phyloP scores from a whole-genome alignment of 1,140 invertebrate species.

The Drosophila pseudoobscura region DNA sequence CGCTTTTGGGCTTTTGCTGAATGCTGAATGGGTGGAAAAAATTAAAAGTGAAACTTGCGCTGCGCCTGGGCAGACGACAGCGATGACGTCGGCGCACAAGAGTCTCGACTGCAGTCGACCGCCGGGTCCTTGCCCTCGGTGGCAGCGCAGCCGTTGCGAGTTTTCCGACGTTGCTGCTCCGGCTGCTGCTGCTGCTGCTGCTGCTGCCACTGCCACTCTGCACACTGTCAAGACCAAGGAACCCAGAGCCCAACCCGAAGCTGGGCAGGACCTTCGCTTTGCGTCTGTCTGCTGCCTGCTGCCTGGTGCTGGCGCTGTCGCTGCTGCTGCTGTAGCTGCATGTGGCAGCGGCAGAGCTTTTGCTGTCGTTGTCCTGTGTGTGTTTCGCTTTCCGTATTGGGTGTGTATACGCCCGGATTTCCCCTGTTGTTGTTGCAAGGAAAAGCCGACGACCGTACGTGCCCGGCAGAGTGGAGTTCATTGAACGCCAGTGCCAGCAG shows the following conservation, averaged over 20 bases:
- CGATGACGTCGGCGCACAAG: slow-evolving; percentile 64
- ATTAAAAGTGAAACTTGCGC: slow-evolving; percentile 82
- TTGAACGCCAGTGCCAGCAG: slow-evolving; percentile 60
- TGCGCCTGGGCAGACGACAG: slow-evolving; percentile 48
- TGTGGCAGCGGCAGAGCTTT: slow-evolving; percentile 35
- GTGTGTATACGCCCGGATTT: slow-evolving; percentile 76
- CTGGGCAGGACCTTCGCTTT: slow-evolving; percentile 66
- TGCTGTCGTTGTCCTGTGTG: slow-evolving; percentile 74
- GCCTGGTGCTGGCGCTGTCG: slow-evolving; percentile 27
- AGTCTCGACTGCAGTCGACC: slow-evolving; percentile 53
- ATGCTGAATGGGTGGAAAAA: slow-evolving; percentile 72
- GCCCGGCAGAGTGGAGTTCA: slow-evolving; percentile 79
- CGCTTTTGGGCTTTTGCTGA: slow-evolving; percentile 36
- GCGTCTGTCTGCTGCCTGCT: slow-evolving; percentile 36
- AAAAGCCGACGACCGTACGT: slow-evolving; percentile 68
- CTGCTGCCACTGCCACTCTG: slow-evolving; percentile 32
- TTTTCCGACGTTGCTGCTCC: slow-evolving; percentile 15
- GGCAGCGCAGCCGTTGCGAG: slow-evolving; percentile 48
- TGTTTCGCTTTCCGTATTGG: slow-evolving; percentile 83
- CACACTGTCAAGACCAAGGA: slow-evolving; percentile 78
- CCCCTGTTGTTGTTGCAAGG: too few species aligned
- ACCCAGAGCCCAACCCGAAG: slow-evolving; percentile 31
- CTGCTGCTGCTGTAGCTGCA: slow-evolving; percentile 24
- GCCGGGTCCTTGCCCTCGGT: slow-evolving; percentile 74
- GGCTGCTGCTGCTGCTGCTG: slow-evolving; percentile 17